These are phyloP conservation scores for Hirundo rustica DNA, from an alignment of 2,797 vertebrate genomes.

Conservation along the genomic window DNA sequence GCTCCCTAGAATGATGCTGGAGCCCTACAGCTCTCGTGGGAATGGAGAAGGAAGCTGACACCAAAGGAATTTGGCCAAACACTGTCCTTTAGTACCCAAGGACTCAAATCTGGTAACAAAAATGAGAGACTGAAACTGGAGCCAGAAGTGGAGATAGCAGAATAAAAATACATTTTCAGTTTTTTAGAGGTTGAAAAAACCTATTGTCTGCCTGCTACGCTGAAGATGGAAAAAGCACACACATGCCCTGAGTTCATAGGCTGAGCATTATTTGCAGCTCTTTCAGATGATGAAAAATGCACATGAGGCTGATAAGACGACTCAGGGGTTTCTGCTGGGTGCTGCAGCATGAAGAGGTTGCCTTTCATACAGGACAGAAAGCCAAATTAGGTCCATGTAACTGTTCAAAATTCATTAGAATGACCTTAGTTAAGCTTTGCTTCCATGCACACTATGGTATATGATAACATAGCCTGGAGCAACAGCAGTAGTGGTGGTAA, in stretches of 20 bases:
- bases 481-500: slow-evolving; percentile 15
- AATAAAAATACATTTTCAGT: slow-evolving; percentile 33
- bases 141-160: not conserved
- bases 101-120: slow-evolving; percentile 21
- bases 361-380: slow-evolving; percentile 49
- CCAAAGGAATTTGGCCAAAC: not conserved
- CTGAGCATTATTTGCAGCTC: not conserved
- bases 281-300: slow-evolving; percentile 37
- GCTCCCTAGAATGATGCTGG: not conserved
- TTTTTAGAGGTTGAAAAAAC: slow-evolving; percentile 4
- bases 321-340: slow-evolving; percentile 24
- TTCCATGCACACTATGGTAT: slow-evolving; percentile 30
- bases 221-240: not conserved
- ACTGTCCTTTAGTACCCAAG: not conserved
- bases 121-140: not conserved
- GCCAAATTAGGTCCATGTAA: slow-evolving; percentile 48
- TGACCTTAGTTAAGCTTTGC: slow-evolving; percentile 57
- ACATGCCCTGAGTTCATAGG: not conserved
- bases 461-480: slow-evolving; percentile 58
- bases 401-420: slow-evolving; percentile 62
- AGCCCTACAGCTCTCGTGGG: not conserved
- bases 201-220: not conserved
- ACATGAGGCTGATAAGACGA: not conserved
- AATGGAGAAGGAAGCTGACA: not conserved
- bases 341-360: not conserved